These are phyloP conservation scores for Onychomys leucogaster DNA, from an alignment of 2,797 vertebrate genomes.

Conservation along the genomic window DNA sequence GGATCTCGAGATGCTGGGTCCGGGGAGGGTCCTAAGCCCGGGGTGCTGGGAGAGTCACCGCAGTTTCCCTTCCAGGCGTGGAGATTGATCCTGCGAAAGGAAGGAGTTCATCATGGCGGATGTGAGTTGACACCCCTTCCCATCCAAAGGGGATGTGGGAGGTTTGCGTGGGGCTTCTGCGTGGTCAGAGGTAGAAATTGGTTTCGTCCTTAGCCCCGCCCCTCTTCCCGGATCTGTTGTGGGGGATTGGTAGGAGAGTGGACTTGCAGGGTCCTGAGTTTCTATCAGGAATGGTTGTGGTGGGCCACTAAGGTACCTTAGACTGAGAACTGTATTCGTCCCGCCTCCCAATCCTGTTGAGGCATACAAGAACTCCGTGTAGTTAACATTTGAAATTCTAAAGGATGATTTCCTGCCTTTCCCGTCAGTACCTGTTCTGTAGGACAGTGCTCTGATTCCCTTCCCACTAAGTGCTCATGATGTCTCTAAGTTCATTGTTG, in stretches of 20 bases:
- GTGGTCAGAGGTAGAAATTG: not conserved
- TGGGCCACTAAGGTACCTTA: not conserved
- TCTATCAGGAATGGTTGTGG: not conserved
- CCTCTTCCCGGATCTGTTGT: not conserved
- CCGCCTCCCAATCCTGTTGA: not conserved
- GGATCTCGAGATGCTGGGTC: not conserved
- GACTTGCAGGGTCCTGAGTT: not conserved
- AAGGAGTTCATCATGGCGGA: constrained; percentile 78
- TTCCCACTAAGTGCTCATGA: not conserved
- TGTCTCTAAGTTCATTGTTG: not conserved
- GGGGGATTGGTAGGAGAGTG: not conserved
- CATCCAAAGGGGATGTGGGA: not conserved
- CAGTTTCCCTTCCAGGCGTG: constrained; percentile 77
- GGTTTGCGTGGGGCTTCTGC: not conserved
- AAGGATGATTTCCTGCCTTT: not conserved
- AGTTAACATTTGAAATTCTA: not conserved
- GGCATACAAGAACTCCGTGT: not conserved
- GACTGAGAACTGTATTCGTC: not conserved
- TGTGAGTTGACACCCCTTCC: constrained; percentile 62
- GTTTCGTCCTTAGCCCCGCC: not conserved
- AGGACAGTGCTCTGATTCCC: not conserved
- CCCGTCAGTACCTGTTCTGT: not conserved
- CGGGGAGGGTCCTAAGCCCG: not conserved
- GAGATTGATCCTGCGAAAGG: constrained; percentile 58
- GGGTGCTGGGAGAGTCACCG: constrained; percentile 29